A percentile compares a stretch with the other conserved stretches of the same genome.
Evolutionary conservation across 2,113 vertebrate species (phyloP).

Genomic region (Lepisosteus osseus): DNA sequence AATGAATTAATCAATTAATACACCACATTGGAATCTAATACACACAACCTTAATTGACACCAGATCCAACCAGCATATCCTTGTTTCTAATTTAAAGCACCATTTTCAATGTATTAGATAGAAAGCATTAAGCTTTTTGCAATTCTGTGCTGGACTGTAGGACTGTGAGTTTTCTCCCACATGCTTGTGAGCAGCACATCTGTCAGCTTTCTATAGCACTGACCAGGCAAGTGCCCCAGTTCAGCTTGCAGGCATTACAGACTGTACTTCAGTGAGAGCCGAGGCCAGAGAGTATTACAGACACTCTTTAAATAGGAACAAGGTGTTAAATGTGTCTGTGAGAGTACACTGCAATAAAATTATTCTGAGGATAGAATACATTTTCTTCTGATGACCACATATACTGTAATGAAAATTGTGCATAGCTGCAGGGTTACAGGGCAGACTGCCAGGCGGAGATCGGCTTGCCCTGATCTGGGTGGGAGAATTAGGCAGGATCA

Average conservation of each 20-base stretch:
- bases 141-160: no score
- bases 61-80: no score
- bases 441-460: neutral
- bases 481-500: neutral
- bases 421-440: conserved; percentile 3
- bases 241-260: no score
- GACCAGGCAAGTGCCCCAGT: neutral
- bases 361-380: conserved; percentile 29
- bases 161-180: no score
- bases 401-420: conserved; percentile 4
- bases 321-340: conserved; percentile 42
- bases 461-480: neutral
- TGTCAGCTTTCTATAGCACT: no score
- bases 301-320: conserved; percentile 43
- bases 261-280: conserved; percentile 33
- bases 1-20: no score
- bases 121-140: neutral
- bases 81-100: no score
- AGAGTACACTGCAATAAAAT: conserved; percentile 32
- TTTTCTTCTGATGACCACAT: conserved; percentile 17
- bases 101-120: no score
- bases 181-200: no score
- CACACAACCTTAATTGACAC: no score
- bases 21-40: no score
- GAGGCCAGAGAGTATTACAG: conserved; percentile 41